Base-by-base conservation (phyloP, 2,888 invertebrate species). In the Acanthopleura granulata region DNA sequence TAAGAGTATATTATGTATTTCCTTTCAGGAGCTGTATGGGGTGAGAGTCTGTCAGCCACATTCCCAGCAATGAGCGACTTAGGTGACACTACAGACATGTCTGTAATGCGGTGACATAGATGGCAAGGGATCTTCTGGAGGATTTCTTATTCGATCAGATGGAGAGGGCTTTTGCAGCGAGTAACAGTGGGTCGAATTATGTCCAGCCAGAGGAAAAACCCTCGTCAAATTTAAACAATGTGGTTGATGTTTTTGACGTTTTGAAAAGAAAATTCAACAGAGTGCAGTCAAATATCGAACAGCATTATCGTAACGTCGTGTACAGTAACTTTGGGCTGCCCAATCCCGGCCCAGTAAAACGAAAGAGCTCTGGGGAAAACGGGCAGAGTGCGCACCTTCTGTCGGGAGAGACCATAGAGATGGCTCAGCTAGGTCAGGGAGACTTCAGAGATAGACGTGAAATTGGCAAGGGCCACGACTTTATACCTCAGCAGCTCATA, bases 331-430 rank as follows among this genome's bases (percentile, higher is more conserved):
- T 49, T 40, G 50, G 71, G 4, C 25, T 49, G 40, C 71, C 49
- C 50, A 71, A 71, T 71, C 71, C 40, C 4, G 50, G 50, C n/a
- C 50, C 71, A 1, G n/a, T 71, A 16, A 49, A 40, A 14, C 40
- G 40, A 22, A 49, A 40, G 71, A 40, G 16, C 22, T 49, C 49
- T 49, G 30, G 27, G 16, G 71, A 71, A 40, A 49, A 49, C 49
- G 40, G 40, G 18, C 22, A 40, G 25, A 71, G 71, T 71, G 40
- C 18, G 12, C 15, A 22, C 16, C 71, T 71, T 73, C 75, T 72
- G 49, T 75, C 75, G 62, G 77, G 72, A 29, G 85, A 84, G 76
- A 82, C 84, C 30, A 86, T 88, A 74, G 87, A 88, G 77, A 86
- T 88, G 87, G 83, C 85, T 15, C 84, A 83, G 62, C 80, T 88